phyloP scores from a whole-genome alignment of 2,797 vertebrate species.

The Alcedo atthis region DNA sequence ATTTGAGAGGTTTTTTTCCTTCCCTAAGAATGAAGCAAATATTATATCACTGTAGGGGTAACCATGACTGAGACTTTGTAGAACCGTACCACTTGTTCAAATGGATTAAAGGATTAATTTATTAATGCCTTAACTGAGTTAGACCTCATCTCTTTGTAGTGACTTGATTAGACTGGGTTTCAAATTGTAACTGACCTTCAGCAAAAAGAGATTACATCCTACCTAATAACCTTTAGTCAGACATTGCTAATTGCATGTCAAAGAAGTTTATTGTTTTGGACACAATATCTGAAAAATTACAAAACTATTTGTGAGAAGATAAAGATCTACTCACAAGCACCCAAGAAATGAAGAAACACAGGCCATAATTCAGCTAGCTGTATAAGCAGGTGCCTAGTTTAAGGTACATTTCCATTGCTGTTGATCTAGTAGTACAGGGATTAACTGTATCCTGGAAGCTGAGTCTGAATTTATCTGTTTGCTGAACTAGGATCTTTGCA shows the following conservation, averaged over 20 bases:
- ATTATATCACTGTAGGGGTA: not conserved
- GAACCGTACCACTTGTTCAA: slow-evolving; percentile 37
- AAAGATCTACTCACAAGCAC: not conserved
- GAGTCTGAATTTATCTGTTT: not conserved
- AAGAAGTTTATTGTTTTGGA: slow-evolving; percentile 16
- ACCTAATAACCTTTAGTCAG: slow-evolving; percentile 45
- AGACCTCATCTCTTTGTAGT: slow-evolving; percentile 53
- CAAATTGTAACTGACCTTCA: slow-evolving; percentile 59
- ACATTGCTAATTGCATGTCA: slow-evolving; percentile 20
- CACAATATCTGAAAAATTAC: slow-evolving; percentile 8
- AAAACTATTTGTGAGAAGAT: not conserved
- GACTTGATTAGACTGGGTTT: slow-evolving; percentile 53
- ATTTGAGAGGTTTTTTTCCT: not conserved
- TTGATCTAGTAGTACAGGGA: not conserved
- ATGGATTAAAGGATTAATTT: slow-evolving; percentile 72
- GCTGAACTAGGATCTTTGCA: not conserved
- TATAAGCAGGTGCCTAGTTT: not conserved
- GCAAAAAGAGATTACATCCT: slow-evolving; percentile 51
- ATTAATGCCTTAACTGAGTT: slow-evolving; percentile 57
- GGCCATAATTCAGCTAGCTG: not conserved
- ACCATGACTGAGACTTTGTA: not conserved
- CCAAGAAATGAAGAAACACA: not conserved
- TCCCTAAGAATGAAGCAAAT: slow-evolving; percentile 35
- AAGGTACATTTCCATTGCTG: not conserved
- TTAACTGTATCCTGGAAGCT: not conserved